These are phyloP conservation scores for Myopa tessellatipennis DNA, from an alignment of 2,888 invertebrate genomes.

Conservation along the genomic window DNA sequence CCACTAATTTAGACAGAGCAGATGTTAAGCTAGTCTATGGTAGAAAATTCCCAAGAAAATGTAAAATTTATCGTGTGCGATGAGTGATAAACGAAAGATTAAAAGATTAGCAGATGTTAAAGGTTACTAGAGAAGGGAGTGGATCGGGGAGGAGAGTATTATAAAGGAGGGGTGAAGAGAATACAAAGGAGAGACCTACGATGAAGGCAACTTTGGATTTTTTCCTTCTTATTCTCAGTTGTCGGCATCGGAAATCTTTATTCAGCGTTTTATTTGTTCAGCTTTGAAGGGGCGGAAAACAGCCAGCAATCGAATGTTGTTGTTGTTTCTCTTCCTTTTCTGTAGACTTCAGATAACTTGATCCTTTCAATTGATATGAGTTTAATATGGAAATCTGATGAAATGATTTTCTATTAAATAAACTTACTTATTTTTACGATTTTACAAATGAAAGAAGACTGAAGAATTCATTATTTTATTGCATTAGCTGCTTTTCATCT, in stretches of 20 bases:
- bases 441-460: too few species aligned
- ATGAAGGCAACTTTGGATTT: too few species aligned
- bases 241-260: too few species aligned
- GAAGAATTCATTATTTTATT: too few species aligned
- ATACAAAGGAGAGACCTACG: not conserved
- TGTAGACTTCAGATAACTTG: not conserved
- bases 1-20: constrained; percentile 4
- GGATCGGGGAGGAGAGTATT: not conserved
- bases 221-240: too few species aligned
- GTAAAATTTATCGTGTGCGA: constrained; percentile 30
- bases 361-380: constrained; percentile 30
- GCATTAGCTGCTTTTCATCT: too few species aligned
- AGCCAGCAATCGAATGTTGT: too few species aligned
- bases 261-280: too few species aligned
- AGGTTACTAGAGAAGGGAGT: not conserved
- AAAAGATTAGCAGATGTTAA: not conserved
- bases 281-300: too few species aligned
- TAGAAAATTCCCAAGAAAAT: constrained; percentile 4
- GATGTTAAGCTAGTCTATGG: constrained; percentile 17
- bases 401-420: not conserved
- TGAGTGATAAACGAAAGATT: constrained; percentile 31
- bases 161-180: not conserved
- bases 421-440: not conserved
- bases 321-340: not conserved
- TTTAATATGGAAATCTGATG: constrained; percentile 3